Evolutionary conservation across 1,140 invertebrate species (phyloP).

Genomic region (Aphelenchoides fujianensis): DNA sequence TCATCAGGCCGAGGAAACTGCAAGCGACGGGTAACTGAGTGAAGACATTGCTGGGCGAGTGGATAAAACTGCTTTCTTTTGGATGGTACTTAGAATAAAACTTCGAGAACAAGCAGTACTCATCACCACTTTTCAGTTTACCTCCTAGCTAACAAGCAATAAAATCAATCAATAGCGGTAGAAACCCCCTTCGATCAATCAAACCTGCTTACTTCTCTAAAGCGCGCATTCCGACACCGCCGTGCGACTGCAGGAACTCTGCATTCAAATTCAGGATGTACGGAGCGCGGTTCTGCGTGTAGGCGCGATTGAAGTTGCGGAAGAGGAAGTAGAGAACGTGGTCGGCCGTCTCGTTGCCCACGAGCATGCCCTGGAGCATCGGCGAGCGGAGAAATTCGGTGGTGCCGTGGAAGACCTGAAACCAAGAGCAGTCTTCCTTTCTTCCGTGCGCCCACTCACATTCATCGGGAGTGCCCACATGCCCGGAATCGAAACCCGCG

Average conservation of each 20-base stretch:
- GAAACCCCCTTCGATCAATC: not conserved
- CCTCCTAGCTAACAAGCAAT: too few species aligned
- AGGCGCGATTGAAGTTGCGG: constrained; percentile 44
- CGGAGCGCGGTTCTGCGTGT: constrained; percentile 46
- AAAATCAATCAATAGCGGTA: too few species aligned
- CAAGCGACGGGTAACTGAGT: too few species aligned
- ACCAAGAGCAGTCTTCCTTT: too few species aligned
- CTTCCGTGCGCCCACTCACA: too few species aligned
- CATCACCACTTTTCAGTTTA: too few species aligned
- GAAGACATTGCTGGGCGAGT: too few species aligned
- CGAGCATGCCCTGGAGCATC: constrained; percentile 36
- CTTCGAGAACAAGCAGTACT: too few species aligned
- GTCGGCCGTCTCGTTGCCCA: constrained; percentile 15
- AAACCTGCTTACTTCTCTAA: constrained; percentile 25
- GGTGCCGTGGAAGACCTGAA: not conserved
- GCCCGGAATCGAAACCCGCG: constrained; percentile 30
- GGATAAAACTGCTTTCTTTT: too few species aligned
- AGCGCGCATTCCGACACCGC: constrained; percentile 30
- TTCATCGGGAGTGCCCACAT: constrained; percentile 37
- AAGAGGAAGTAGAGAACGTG: constrained; percentile 18
- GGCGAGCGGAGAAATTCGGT: constrained; percentile 17
- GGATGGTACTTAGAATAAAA: too few species aligned
- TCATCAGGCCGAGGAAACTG: constrained; percentile 34
- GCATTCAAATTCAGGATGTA: constrained; percentile 46
- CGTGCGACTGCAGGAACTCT: constrained; percentile 42